Base-by-base conservation (phyloP, 2,888 invertebrate species). In the Chrysopilus asiliformis region DNA sequence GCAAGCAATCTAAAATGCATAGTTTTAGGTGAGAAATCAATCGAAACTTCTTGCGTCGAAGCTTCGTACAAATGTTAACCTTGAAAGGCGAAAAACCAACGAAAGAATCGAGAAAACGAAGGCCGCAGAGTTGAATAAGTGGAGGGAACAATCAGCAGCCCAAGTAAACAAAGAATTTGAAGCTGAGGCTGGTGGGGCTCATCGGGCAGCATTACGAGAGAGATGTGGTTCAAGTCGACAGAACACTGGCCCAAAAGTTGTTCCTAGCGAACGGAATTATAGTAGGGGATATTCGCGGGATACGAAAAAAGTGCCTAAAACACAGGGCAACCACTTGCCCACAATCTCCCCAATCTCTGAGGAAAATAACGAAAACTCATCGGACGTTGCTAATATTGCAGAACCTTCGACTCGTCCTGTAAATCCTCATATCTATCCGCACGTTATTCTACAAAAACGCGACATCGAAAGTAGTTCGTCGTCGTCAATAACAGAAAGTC, bases 31-130 rank as follows among this genome's bases (percentile, higher is more conserved):
- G 22, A 66, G 76, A 16, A 69, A 73, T 44, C 71, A 74, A 48
- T 73, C 74, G 0, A 76, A 70, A 48, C 67, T 70, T 44, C 61
- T 76, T 44, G 72, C 77, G 2, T 66, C 66, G 27, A 48, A 57
- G 27, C 51, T 61, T 34, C 58, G 74, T 1, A 65, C 71, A 38
- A 66, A 69, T 45, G 69, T 72, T 1, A 66, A 65, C 24, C 60
- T 58, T 24, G 68, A 70, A 43, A 66, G 68, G 41, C 56, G 59
- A 30, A 65, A 65, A 17, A 69, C 71, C 46, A 46, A 68, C 18
- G 55, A 60, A 19, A 62, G 64, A 42, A 53, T 71, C 18, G 66
- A 72, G 44, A 58, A 64, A 38, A 61, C 65, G 25, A 67, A 67
- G 32, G 63, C 64, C 34, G 55, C 65, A 22, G 68, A 71, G 44